Evolutionary conservation across 2,113 vertebrate genomes (phyloP).

Genomic region (Burhinus oedicnemus): DNA sequence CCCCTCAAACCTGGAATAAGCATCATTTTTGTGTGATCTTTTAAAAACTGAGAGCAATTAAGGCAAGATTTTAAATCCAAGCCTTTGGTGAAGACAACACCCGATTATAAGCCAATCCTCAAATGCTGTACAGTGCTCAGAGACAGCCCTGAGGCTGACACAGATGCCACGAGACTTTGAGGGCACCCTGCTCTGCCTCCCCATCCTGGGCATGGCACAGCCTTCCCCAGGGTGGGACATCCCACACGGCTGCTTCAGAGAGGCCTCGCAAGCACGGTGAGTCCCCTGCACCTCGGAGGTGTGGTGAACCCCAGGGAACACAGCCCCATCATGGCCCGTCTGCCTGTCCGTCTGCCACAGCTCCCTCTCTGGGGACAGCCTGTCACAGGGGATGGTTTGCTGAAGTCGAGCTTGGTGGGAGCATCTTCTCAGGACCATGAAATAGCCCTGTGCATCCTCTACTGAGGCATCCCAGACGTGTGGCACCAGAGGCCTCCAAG

Average conservation of each 20-base stretch:
- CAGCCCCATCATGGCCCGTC: accelerated
- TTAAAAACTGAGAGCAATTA: neutral
- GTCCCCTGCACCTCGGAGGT: accelerated
- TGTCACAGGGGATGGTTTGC: neutral
- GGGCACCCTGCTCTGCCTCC: neutral
- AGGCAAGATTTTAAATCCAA: neutral
- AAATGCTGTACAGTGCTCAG: neutral
- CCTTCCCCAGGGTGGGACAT: neutral
- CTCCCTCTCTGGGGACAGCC: neutral
- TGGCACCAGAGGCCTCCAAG: neutral
- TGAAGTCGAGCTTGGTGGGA: neutral
- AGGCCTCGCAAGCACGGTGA: neutral
- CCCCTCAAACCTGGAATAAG: neutral
- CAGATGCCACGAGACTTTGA: neutral
- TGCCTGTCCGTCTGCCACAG: neutral
- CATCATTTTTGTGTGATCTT: neutral
- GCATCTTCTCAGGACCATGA: neutral
- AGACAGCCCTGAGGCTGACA: neutral
- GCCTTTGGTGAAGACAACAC: neutral
- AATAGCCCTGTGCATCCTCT: neutral
- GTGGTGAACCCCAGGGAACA: neutral
- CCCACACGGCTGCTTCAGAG: neutral
- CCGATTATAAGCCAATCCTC: neutral
- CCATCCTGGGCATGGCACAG: neutral
- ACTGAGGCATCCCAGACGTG: accelerated